Conservation (phyloP, 2,888 invertebrate species). For the Patella pellucida region DNA sequence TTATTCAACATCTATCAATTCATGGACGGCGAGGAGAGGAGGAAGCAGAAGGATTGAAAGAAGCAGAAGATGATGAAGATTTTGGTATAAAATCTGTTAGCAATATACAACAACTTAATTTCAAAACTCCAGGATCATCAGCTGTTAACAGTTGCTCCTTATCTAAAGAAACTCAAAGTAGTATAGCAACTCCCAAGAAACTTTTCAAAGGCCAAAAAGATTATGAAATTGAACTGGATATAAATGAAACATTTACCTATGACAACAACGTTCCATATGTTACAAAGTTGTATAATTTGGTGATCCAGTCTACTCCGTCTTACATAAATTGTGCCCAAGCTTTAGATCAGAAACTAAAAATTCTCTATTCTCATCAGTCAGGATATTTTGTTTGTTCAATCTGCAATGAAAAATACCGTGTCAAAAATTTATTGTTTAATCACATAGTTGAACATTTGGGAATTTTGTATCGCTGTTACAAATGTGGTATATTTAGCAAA, state of each 20-base stretch:
- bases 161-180: background rate
- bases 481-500: background rate
- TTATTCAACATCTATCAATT: background rate
- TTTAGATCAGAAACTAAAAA: constrained; percentile 15
- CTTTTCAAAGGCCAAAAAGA: background rate
- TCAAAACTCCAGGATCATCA: background rate
- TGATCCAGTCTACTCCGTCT: background rate
- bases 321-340: background rate
- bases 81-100: background rate
- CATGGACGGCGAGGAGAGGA: background rate
- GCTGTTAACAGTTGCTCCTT: background rate
- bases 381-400: constrained; percentile 10
- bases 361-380: constrained; percentile 13
- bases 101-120: background rate
- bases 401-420: background rate
- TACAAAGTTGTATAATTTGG: background rate
- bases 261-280: background rate
- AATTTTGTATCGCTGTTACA: background rate
- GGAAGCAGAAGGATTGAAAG: background rate
- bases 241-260: background rate
- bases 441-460: constrained; percentile 20
- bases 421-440: constrained; percentile 13
- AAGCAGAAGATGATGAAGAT: background rate
- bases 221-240: background rate
- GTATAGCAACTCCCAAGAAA: background rate